These are phyloP conservation scores for Oncorhynchus keta DNA, from an alignment of 2,113 vertebrate species.

Conservation along the genomic window DNA sequence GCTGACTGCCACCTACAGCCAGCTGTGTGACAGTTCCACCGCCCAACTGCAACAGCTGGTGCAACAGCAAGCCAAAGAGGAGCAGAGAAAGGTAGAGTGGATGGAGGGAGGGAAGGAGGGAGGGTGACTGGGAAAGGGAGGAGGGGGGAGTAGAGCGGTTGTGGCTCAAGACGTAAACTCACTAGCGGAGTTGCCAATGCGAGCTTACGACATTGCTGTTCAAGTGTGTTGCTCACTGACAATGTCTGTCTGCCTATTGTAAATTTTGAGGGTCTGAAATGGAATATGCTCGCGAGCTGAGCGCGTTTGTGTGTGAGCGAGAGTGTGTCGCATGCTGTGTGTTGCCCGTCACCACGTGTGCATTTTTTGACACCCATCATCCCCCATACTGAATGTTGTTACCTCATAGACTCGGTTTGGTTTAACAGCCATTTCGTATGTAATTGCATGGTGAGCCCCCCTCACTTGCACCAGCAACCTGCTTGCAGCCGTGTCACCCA, in stretches of 20 bases:
- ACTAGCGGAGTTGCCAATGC: background rate
- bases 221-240: conserved; percentile 13
- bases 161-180: background rate
- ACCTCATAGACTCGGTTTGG: conserved; percentile 49
- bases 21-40: conserved; percentile 82
- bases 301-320: conserved; percentile 32
- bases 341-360: conserved; percentile 58
- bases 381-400: conserved; percentile 8
- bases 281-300: conserved; percentile 41
- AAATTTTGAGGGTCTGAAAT: conserved; percentile 6
- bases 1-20: conserved; percentile 83
- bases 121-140: background rate
- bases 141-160: background rate
- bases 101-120: background rate
- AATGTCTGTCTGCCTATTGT: conserved; percentile 11
- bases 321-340: conserved; percentile 66
- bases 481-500: conserved; percentile 55
- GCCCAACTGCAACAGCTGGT: conserved; percentile 90
- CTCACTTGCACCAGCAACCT: conserved; percentile 42
- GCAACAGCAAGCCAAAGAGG: conserved; percentile 86
- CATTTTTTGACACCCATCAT: conserved; percentile 58
- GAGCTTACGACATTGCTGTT: conserved; percentile 27
- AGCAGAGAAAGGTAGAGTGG: conserved; percentile 88
- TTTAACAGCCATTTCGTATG: conserved; percentile 51
- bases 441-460: conserved; percentile 65